phyloP scores from a whole-genome alignment of 2,113 vertebrate genomes.

The Physeter macrocephalus region DNA sequence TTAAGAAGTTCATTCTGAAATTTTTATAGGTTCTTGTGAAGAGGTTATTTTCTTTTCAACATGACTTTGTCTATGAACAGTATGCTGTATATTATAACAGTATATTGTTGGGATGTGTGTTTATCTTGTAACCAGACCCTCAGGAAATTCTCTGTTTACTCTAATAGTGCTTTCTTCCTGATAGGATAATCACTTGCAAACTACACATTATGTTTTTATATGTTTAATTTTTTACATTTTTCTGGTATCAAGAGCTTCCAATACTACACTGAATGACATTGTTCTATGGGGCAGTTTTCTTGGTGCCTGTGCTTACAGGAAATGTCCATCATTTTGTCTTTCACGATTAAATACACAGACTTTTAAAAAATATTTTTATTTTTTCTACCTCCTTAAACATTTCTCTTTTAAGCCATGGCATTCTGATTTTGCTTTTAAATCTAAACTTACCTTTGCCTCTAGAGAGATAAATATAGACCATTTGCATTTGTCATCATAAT shows the following conservation, averaged over 20 bases:
- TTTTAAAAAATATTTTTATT: background rate
- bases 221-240: background rate
- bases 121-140: background rate
- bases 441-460: background rate
- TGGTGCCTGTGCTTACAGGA: background rate
- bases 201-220: background rate
- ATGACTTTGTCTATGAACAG: background rate
- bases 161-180: background rate
- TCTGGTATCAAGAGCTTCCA: background rate
- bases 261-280: background rate
- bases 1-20: background rate
- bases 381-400: background rate
- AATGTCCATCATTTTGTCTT: background rate
- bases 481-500: background rate
- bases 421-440: background rate
- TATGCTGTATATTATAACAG: no score
- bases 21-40: background rate
- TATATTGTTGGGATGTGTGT: no score
- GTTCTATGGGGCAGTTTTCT: background rate
- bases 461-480: background rate
- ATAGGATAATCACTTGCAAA: background rate
- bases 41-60: background rate
- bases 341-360: background rate
- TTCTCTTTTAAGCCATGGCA: background rate
- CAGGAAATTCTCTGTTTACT: background rate